Percentiles rank a stretch among this genome's conserved stretches.
These are phyloP conservation scores for Zosterops hypoxanthus DNA, from an alignment of 2,113 vertebrate species.

Conservation along the genomic window DNA sequence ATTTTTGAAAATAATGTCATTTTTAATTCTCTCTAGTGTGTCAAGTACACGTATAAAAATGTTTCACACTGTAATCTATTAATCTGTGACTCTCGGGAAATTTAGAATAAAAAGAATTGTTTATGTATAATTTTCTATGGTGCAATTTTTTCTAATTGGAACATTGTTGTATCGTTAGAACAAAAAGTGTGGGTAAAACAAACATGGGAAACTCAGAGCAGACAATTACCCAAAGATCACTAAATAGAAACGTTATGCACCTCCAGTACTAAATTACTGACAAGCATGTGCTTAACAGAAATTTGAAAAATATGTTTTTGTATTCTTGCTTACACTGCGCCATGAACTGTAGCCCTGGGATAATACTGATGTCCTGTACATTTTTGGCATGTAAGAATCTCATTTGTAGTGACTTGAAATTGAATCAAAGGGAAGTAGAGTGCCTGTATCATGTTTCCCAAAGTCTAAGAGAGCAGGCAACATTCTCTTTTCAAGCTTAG, in stretches of 20 bases:
- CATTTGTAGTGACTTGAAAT: conserved; percentile 4
- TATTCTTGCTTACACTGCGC: neutral
- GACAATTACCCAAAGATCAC: neutral
- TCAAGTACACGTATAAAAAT: neutral
- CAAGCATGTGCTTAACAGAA: neutral
- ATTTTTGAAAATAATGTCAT: neutral
- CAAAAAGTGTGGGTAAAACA: neutral
- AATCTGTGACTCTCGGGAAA: neutral
- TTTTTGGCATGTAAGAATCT: neutral
- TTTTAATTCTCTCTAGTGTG: neutral
- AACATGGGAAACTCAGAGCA: neutral
- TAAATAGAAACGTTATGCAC: neutral
- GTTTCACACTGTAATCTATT: neutral
- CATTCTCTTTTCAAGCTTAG: neutral
- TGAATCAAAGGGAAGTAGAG: neutral
- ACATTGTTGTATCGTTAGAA: neutral
- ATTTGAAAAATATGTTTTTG: neutral
- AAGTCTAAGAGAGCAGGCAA: neutral
- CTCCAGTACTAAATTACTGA: neutral
- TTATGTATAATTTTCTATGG: neutral
- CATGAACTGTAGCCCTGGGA: neutral
- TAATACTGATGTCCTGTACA: neutral
- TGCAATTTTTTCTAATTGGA: neutral
- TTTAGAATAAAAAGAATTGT: neutral
- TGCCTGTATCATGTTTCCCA: neutral